Evolutionary conservation across 2,797 vertebrate genomes (phyloP), one percentile per base, ranked within the genome.

Genomic region (Siniperca scherzeri): DNA sequence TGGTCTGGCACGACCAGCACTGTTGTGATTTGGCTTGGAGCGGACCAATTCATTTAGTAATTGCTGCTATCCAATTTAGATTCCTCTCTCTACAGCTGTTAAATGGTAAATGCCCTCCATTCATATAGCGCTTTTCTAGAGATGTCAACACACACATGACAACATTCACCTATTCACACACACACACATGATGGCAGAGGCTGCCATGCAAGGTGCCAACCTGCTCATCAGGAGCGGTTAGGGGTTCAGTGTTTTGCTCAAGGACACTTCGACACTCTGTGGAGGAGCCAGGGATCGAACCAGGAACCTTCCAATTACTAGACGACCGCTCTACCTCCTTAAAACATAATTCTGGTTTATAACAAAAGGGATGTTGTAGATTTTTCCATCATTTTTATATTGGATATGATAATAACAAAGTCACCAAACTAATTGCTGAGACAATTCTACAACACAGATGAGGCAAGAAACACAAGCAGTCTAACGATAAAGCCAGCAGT

Each of bases 51-150:
- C 46, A 73, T 83, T 68, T 72, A 14, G 38, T 73, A 64, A 82
- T 78, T 68, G 59, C 59, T 74, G 68, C 57, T 68, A 71, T 76
- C 68, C 52, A 65, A 84, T 78, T 61, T 13, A 64, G 53, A 78
- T 44, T 61, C 61, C 42, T 27, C 42, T n/a, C 30, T 61, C 44
- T 48, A 2, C 0, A 3, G 22, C 42, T 57, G 59, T 33, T 30
- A 30, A 30, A 30, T 30, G 30, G 30, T 30, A 30, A 30, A 30
- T 30, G 30, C 30, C 30, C 30, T 30, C 3, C 30, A 30, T 30
- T 30, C 30, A 30, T 30, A 30, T 30, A 30, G 30, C 30, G 30
- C 3, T 30, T 30, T 30, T 30, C 30, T 30, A 30, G 30, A 30
- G 3, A 30, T 30, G 30, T 30, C 30, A 30, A 30, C 30, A 30